Base-by-base conservation (phyloP, 2,888 invertebrate species). In the Hylaea fasciaria region DNA sequence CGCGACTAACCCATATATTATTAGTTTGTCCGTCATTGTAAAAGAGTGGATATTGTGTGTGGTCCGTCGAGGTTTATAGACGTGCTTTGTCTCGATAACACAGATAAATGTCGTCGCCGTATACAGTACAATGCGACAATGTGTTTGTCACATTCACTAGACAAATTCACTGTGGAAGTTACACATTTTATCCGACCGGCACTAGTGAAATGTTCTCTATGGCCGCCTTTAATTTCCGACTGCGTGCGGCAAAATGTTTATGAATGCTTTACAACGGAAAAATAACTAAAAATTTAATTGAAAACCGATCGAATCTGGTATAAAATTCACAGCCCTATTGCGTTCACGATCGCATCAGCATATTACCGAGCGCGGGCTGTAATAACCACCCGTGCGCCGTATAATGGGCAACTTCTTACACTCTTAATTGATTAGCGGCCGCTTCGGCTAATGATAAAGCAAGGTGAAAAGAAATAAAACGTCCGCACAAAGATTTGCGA, bases 361-460 rank as follows among this genome's bases (percentile, higher is more conserved):
- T 89, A 89, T 91, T 91, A 88, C 87, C 86, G 84, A 83, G 86
- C 85, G 81, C 80, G 78, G 84, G 77, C 85, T 83, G 87, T 92
- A 92, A 92, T 92, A 91, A 91, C 91, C 86, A 85, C 89, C 87
- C 91, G 89, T 83, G 82, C 87, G 83, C 80, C 84, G 86, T 86
- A 89, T 92, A 92, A 92, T 91, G 86, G 89, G 87, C 84, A 89
- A 91, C 91, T 91, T 89, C 91, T 91, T 91, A 91, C 88, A 87
- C 90, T 91, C 91, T 92, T 93, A 92, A 93, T 93, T 93, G 93
- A 92, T 93, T 92, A 92, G 92, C 92, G 92, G 92, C 89, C 87
- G 89, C 89, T 85, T 83, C 83, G 88, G 80, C 87, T 93, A 92
- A 93, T 92, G 91, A 92, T 91, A 92, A 91, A 90, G 91, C 86